Percentiles rank a stretch among this genome's conserved stretches.
Evolutionary conservation across 53 echinoderm and acorn worm species (phyloP).

Genomic region (Echinarachnius parma): DNA sequence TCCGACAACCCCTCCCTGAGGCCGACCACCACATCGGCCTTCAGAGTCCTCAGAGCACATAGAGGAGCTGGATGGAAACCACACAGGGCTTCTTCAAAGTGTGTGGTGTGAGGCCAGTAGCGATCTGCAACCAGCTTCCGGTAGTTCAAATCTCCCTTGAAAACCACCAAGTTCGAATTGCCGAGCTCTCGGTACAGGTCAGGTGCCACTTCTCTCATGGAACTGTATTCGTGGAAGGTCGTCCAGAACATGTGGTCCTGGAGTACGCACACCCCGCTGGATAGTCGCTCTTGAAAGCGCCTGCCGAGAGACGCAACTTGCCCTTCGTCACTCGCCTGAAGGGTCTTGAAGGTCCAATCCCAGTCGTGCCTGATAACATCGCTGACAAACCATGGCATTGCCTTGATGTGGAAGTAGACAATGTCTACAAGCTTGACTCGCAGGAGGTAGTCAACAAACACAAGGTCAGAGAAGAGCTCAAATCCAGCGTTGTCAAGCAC

Average conservation of each 20-base stretch:
- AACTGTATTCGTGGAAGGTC: slow-evolving; percentile 69
- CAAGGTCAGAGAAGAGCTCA: slow-evolving; percentile 86
- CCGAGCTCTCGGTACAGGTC: slow-evolving; percentile 72
- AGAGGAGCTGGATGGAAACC: slow-evolving; percentile 86
- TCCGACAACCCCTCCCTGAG: slow-evolving; percentile 64
- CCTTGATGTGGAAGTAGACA: slow-evolving; percentile 74
- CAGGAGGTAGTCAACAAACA: slow-evolving; percentile 71
- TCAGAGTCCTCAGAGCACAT: slow-evolving; percentile 78
- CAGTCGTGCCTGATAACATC: slow-evolving; percentile 80
- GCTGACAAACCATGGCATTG: slow-evolving; percentile 96
- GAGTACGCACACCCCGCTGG: slow-evolving; percentile 55
- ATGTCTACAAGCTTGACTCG: slow-evolving; percentile 41
- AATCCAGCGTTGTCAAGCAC: slow-evolving; percentile 94
- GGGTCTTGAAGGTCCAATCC: slow-evolving; percentile 60
- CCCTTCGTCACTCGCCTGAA: slow-evolving; percentile 42
- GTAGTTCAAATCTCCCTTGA: slow-evolving; percentile 96
- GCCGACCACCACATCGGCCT: slow-evolving; percentile 81
- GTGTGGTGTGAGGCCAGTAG: slow-evolving; percentile 79
- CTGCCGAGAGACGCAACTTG: slow-evolving; percentile 48
- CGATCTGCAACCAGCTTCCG: slow-evolving; percentile 85
- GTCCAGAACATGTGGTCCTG: slow-evolving; percentile 84
- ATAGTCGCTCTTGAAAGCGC: slow-evolving; percentile 51
- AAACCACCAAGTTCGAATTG: slow-evolving; percentile 61
- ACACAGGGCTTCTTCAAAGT: slow-evolving; percentile 67
- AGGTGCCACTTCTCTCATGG: slow-evolving; percentile 66